Conservation (phyloP, 2,113 vertebrate genomes). For the Bucco capensis region DNA sequence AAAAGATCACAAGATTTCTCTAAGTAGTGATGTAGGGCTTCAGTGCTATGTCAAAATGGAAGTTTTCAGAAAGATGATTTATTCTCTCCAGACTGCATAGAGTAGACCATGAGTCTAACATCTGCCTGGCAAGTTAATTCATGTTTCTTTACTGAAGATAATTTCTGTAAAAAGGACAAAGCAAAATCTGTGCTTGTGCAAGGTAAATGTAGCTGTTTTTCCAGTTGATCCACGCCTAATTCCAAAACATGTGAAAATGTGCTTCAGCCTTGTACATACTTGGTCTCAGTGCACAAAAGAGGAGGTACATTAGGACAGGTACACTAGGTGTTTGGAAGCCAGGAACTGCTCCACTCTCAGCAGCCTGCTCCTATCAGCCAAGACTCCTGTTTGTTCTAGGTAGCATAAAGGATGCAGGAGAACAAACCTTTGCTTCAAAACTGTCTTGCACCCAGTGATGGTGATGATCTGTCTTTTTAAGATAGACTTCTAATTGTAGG, state of each 20-base stretch:
- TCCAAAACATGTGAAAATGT: neutral
- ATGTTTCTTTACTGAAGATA: slow-evolving; percentile 13
- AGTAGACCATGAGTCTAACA: neutral
- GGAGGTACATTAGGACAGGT: neutral
- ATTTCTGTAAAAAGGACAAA: neutral
- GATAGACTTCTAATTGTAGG: neutral
- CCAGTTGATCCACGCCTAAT: neutral
- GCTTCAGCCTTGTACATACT: neutral
- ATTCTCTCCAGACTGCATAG: neutral
- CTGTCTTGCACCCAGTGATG: neutral
- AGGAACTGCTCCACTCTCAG: neutral
- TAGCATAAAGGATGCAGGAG: neutral
- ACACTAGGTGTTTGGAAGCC: neutral
- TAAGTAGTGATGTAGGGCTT: neutral
- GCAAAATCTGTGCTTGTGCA: neutral
- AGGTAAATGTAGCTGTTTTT: neutral
- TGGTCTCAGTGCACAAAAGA: neutral
- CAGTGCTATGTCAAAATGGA: neutral
- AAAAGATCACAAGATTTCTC: slow-evolving; percentile 54
- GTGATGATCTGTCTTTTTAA: neutral
- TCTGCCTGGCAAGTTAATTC: slow-evolving; percentile 13
- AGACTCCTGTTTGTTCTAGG: neutral
- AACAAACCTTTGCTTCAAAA: neutral
- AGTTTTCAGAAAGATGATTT: slow-evolving; percentile 10
- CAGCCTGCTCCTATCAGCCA: neutral